Evolutionary conservation across 2,888 invertebrate species (phyloP).

Genomic region (Stenolophus ochropezus): DNA sequence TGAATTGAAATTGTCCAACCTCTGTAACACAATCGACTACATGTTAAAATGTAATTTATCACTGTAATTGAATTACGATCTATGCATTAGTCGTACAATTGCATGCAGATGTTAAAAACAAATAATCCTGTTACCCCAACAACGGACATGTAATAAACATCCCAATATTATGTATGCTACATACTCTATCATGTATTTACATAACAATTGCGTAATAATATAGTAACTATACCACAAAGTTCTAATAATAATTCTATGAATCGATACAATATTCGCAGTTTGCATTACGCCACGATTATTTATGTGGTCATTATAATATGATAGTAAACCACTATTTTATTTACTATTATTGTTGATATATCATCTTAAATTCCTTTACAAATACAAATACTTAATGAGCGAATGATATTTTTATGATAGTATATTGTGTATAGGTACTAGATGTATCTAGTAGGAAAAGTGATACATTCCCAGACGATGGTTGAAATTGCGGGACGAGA

Average conservation of each 20-base stretch:
- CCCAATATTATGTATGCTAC: background rate
- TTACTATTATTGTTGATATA: too few species aligned
- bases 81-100: background rate
- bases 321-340: too few species aligned
- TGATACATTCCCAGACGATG: too few species aligned
- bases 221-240: background rate
- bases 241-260: background rate
- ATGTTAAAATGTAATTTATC: conserved; percentile 35
- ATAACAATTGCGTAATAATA: background rate
- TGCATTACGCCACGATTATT: too few species aligned
- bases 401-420: too few species aligned
- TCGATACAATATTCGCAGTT: background rate
- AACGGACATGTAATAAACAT: background rate
- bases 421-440: too few species aligned
- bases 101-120: conserved; percentile 1
- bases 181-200: background rate
- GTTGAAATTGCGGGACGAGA: too few species aligned
- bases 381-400: too few species aligned
- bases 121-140: background rate
- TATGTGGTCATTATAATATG: too few species aligned
- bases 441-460: too few species aligned
- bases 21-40: conserved; percentile 6
- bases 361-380: too few species aligned
- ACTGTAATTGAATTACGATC: conserved; percentile 15
- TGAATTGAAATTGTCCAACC: background rate